phyloP scores from a whole-genome alignment of 2,888 invertebrate species.

The Drosophila anomelani region DNA sequence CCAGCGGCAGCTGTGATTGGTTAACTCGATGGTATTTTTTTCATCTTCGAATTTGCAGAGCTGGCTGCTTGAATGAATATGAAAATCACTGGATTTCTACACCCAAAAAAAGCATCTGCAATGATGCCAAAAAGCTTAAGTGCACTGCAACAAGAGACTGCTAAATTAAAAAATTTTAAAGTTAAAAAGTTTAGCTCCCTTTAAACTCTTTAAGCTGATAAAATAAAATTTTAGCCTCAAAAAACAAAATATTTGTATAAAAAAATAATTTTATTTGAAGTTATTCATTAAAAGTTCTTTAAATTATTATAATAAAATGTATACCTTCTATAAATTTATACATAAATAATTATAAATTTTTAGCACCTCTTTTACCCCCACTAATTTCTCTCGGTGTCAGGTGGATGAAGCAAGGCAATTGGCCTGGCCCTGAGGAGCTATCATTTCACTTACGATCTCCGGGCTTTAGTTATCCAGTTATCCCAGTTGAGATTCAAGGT shows the following conservation, averaged over 20 bases:
- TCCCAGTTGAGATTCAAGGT: conserved; percentile 68
- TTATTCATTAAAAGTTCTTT: neutral
- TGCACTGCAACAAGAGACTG: conserved; percentile 3
- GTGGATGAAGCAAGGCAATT: conserved; percentile 42
- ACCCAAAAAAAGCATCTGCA: conserved; percentile 33
- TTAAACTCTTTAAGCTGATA: neutral
- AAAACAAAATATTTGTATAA: neutral
- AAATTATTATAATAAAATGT: neutral
- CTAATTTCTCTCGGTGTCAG: conserved; percentile 7
- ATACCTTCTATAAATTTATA: neutral
- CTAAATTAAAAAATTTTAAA: neutral
- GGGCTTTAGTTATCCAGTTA: conserved; percentile 57
- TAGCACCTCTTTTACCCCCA: neutral
- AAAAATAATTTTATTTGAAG: neutral
- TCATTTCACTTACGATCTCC: conserved; percentile 73
- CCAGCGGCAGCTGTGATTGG: conserved; percentile 61
- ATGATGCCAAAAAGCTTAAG: conserved; percentile 59
- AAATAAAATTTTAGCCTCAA: neutral
- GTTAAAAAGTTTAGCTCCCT: neutral
- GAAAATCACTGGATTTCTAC: conserved; percentile 76
- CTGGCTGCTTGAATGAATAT: conserved; percentile 70
- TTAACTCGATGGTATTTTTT: conserved; percentile 48
- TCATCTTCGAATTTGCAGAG: conserved; percentile 68
- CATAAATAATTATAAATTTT: neutral
- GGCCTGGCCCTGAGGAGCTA: conserved; percentile 70